Conservation (phyloP, 2,888 invertebrate species). For the Omphaloscelis lunosa region DNA sequence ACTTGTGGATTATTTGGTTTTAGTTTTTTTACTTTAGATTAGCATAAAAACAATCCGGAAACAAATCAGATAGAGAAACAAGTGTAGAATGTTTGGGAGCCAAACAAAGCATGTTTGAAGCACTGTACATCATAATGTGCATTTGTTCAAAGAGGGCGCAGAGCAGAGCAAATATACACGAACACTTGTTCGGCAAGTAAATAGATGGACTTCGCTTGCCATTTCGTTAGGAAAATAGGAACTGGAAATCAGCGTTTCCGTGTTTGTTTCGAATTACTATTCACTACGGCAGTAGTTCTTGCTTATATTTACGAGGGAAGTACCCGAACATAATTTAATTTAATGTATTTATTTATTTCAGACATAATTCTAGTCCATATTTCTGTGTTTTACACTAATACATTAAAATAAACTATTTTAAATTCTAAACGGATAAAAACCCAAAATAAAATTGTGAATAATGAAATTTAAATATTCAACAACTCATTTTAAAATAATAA, state of each 20-base stretch:
- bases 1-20: constrained; percentile 25
- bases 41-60: constrained; percentile 32
- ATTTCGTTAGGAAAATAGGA: constrained; percentile 31
- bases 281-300: constrained; percentile 15
- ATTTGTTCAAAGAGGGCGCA: constrained; percentile 28
- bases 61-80: constrained; percentile 38
- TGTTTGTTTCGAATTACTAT: constrained; percentile 20
- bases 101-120: constrained; percentile 42
- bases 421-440: too few species aligned
- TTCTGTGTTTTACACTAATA: too few species aligned
- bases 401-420: too few species aligned
- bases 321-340: not conserved
- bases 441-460: too few species aligned
- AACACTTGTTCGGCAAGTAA: constrained; percentile 41
- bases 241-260: constrained; percentile 16
- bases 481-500: too few species aligned
- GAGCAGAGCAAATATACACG: constrained; percentile 47
- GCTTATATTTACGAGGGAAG: constrained; percentile 12
- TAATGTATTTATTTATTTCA: too few species aligned
- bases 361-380: too few species aligned
- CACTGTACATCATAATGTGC: constrained; percentile 48
- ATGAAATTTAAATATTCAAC: too few species aligned
- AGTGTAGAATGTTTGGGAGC: constrained; percentile 36
- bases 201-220: constrained; percentile 33
- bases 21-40: constrained; percentile 8